These are phyloP conservation scores for Desmophyllum pertusum DNA, from an alignment of 92 coral and sea anemone species.

Conservation along the genomic window DNA sequence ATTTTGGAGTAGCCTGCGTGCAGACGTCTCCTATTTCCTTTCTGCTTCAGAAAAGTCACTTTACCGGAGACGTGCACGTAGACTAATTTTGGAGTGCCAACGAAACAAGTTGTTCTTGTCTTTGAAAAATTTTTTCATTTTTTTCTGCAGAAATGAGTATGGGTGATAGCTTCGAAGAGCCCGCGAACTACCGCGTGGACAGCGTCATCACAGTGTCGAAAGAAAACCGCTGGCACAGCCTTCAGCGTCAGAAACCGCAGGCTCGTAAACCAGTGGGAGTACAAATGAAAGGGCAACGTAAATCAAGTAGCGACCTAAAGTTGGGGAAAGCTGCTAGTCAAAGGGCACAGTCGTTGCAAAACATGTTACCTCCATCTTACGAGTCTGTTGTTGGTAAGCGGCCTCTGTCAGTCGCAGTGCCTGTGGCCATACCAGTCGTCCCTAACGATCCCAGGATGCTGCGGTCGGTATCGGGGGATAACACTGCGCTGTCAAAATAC, in stretches of 20 bases:
- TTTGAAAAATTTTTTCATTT: background rate
- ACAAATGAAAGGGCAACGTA: constrained; percentile 55
- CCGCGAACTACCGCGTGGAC: constrained; percentile 78
- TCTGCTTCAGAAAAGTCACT: no score
- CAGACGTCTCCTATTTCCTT: no score
- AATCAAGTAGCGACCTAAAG: constrained; percentile 13
- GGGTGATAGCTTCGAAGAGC: constrained; percentile 78
- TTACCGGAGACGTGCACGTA: no score
- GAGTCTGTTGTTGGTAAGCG: constrained; percentile 64
- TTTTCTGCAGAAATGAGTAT: constrained; percentile 70
- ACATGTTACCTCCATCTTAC: constrained; percentile 62
- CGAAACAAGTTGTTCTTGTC: background rate
- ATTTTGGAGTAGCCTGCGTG: no score
- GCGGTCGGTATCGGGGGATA: constrained; percentile 63
- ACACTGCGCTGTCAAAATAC: constrained; percentile 24
- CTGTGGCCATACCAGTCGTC: constrained; percentile 79
- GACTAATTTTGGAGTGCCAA: background rate
- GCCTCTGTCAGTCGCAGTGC: constrained; percentile 59
- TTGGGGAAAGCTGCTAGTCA: constrained; percentile 26
- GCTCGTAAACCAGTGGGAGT: constrained; percentile 62
- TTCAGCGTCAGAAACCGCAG: constrained; percentile 74
- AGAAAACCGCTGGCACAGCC: constrained; percentile 85
- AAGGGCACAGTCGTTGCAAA: constrained; percentile 76
- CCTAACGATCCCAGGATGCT: constrained; percentile 56
- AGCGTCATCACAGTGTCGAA: constrained; percentile 92